Conservation (phyloP, 1,140 invertebrate genomes). For the Anastrepha ludens region DNA sequence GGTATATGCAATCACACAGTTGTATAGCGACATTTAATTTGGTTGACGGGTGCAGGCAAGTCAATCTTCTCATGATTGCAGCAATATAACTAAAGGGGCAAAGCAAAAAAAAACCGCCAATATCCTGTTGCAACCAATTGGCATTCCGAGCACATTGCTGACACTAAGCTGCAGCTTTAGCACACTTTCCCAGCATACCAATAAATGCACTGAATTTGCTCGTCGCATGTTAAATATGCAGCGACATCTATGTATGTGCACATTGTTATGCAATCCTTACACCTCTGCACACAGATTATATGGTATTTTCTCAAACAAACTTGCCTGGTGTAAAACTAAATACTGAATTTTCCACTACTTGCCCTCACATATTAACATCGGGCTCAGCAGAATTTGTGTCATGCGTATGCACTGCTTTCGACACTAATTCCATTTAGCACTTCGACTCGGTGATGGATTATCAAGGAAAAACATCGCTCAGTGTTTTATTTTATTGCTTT, state of each 20-base stretch:
- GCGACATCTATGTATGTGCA: neutral
- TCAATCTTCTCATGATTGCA: neutral
- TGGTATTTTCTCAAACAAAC: no score
- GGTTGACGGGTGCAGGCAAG: neutral
- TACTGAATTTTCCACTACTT: no score
- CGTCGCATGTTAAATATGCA: neutral
- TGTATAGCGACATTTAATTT: conserved; percentile 3
- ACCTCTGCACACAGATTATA: neutral
- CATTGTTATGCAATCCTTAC: neutral
- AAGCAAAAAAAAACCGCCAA: neutral
- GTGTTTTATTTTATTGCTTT: no score
- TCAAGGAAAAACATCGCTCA: no score
- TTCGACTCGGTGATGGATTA: no score
- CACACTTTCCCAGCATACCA: neutral
- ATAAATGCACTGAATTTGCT: neutral
- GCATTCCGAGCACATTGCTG: conserved; percentile 13
- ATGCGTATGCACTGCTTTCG: no score
- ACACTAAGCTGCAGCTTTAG: neutral
- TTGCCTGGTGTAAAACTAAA: no score
- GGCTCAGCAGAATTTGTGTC: no score
- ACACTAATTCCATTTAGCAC: no score
- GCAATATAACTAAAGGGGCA: neutral
- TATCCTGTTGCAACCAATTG: conserved; percentile 21
- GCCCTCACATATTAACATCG: no score
- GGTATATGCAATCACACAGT: neutral